Conservation (phyloP, 92 coral and sea anemone species). For the Pocillopora meandrina region DNA sequence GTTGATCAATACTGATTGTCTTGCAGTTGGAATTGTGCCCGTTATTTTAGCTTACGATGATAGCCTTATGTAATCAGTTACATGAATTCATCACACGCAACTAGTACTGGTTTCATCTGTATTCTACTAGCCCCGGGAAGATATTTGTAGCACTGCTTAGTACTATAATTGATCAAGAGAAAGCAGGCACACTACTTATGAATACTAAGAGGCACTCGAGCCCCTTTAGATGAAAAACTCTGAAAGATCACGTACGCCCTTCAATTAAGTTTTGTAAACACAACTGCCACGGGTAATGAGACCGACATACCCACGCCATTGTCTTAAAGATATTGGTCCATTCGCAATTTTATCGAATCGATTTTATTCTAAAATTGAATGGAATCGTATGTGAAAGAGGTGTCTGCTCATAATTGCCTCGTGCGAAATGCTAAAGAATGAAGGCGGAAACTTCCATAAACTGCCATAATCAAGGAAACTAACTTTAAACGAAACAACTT, state of each 20-base stretch:
- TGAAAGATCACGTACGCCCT: not conserved
- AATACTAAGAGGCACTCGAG: not conserved
- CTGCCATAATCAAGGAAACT: not conserved
- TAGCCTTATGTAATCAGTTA: no score
- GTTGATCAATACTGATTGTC: no score
- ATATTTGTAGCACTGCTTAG: no score
- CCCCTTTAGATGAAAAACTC: not conserved
- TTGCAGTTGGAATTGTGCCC: no score
- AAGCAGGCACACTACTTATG: not conserved
- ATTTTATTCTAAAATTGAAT: conserved; percentile 2
- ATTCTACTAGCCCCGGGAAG: no score
- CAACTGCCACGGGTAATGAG: not conserved
- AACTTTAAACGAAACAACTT: not conserved
- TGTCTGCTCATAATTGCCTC: not conserved
- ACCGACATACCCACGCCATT: not conserved
- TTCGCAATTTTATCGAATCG: not conserved
- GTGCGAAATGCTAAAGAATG: no score
- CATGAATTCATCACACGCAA: no score
- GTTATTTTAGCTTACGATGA: no score
- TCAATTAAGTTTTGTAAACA: not conserved
- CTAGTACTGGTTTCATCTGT: no score
- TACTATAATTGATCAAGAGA: no score
- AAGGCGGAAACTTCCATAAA: not conserved
- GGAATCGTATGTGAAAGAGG: not conserved
- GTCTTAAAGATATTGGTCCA: not conserved